phyloP scores from a whole-genome alignment of 2,888 invertebrate species.

The Troides aeacus region DNA sequence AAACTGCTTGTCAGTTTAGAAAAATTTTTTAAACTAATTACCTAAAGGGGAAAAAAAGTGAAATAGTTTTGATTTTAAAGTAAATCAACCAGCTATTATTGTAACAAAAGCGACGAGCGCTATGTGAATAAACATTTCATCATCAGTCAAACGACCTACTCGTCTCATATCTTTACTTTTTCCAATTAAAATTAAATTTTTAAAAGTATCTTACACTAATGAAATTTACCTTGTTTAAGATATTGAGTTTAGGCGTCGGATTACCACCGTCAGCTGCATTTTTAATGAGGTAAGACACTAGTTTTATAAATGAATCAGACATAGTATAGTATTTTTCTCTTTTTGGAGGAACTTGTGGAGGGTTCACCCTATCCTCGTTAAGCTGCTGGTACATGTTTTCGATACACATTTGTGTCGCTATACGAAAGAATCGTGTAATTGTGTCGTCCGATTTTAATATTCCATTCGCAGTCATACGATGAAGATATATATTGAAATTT shows the following conservation, averaged over 20 bases:
- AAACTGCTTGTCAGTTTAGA: too few species aligned
- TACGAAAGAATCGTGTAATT: slow-evolving; percentile 97
- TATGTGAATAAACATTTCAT: too few species aligned
- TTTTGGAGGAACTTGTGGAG: slow-evolving; percentile 80
- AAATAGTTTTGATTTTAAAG: too few species aligned
- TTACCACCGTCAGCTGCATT: slow-evolving; percentile 94
- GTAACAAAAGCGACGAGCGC: too few species aligned
- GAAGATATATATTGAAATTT: slow-evolving; percentile 95
- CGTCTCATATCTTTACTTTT: too few species aligned
- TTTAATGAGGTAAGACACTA: slow-evolving; percentile 96
- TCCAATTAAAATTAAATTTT: neutral
- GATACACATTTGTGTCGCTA: slow-evolving; percentile 97
- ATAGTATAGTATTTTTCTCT: slow-evolving; percentile 97
- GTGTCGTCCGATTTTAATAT: slow-evolving; percentile 98
- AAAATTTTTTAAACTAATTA: too few species aligned
- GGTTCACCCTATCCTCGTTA: slow-evolving; percentile 84
- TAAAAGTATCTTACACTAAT: neutral
- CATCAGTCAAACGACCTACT: too few species aligned
- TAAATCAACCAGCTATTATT: too few species aligned
- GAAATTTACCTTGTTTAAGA: slow-evolving; percentile 90
- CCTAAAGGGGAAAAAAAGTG: too few species aligned
- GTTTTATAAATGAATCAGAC: slow-evolving; percentile 95
- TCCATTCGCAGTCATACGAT: slow-evolving; percentile 94
- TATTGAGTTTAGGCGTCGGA: slow-evolving; percentile 96
- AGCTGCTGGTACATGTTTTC: slow-evolving; percentile 94